Evolutionary conservation across 1,140 invertebrate genomes (phyloP).

Genomic region (Odontomachus brunneus): DNA sequence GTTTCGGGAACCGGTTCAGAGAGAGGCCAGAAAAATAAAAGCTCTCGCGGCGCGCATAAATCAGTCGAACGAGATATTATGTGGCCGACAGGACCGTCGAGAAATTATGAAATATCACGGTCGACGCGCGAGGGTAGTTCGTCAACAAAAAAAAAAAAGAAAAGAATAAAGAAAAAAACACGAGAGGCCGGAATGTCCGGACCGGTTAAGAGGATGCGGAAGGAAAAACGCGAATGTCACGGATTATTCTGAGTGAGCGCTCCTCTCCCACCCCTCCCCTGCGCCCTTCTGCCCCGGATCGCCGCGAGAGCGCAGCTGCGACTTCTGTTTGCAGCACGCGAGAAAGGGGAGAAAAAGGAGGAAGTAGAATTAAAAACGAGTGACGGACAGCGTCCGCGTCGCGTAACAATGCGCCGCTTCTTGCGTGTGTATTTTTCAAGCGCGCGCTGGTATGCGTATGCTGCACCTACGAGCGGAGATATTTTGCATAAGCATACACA

Average conservation of each 20-base stretch:
- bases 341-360: not conserved
- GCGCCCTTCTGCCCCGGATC: too few relatives aligned
- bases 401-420: slow-evolving; percentile 2
- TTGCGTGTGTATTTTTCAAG: slow-evolving; percentile 11
- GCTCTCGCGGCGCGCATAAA: not conserved
- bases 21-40: not conserved
- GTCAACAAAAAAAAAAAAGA: too few relatives aligned
- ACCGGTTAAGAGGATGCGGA: not conserved
- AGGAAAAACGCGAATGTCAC: slow-evolving; percentile 28
- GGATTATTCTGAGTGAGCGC: slow-evolving; percentile 24
- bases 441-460: not conserved
- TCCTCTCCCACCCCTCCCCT: not conserved
- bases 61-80: not conserved
- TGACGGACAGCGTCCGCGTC: too few relatives aligned
- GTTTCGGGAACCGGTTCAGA: not conserved
- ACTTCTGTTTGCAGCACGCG: not conserved
- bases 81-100: not conserved
- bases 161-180: not conserved
- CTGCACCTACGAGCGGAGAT: too few relatives aligned
- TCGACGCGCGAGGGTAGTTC: not conserved
- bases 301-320: not conserved
- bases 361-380: too few relatives aligned
- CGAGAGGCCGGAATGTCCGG: not conserved
- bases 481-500: not conserved
- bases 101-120: slow-evolving; percentile 12